Conservation (phyloP, 2,113 vertebrate species). For the Peromyscus californicus region DNA sequence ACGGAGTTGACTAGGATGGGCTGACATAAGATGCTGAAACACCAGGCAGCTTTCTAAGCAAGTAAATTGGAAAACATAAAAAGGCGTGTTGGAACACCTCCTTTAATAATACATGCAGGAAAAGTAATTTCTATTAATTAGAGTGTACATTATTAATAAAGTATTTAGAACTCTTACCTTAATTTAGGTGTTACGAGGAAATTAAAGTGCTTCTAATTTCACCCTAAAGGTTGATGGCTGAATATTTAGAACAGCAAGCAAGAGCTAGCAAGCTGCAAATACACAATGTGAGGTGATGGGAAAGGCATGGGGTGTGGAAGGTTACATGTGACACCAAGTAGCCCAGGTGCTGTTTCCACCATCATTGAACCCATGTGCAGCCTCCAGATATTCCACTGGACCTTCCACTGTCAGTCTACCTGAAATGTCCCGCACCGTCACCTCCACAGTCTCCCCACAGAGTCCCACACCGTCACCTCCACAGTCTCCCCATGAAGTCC, state of each 20-base stretch:
- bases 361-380: background rate
- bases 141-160: slow-evolving; percentile 80
- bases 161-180: slow-evolving; percentile 81
- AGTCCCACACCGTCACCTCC: too few species aligned
- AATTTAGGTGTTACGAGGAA: slow-evolving; percentile 82
- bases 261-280: slow-evolving; percentile 33
- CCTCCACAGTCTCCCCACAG: background rate
- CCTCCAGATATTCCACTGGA: background rate
- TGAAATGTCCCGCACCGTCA: background rate
- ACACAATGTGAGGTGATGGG: background rate
- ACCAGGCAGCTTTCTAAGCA: slow-evolving; percentile 61
- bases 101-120: slow-evolving; percentile 81
- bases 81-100: slow-evolving; percentile 74
- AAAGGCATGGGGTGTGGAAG: background rate
- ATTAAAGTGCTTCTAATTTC: slow-evolving; percentile 80
- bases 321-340: background rate
- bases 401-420: slow-evolving; percentile 32
- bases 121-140: slow-evolving; percentile 84
- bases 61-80: slow-evolving; percentile 78
- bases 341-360: background rate
- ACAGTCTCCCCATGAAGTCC: background rate
- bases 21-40: background rate
- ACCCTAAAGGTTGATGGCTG: slow-evolving; percentile 72
- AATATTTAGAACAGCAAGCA: slow-evolving; percentile 66
- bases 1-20: background rate